Conservation (phyloP, 2,797 vertebrate species). For the Channa striata region DNA sequence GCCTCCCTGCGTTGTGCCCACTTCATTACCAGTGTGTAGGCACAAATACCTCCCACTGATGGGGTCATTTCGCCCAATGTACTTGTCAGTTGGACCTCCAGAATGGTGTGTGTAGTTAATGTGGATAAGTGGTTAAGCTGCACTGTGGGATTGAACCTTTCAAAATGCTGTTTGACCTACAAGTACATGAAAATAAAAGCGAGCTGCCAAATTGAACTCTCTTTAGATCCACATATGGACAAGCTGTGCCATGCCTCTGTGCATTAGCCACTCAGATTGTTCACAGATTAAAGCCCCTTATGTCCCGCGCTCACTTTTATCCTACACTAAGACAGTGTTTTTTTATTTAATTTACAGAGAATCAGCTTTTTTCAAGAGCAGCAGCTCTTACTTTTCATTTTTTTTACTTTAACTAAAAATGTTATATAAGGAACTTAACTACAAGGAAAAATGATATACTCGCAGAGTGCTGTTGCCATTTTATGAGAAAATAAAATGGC, state of each 20-base stretch:
- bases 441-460: constrained; percentile 34
- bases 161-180: constrained; percentile 42
- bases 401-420: constrained; percentile 46
- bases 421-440: constrained; percentile 54
- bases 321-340: constrained; percentile 38
- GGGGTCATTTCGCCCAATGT: constrained; percentile 20
- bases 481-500: constrained; percentile 52
- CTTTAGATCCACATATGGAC: constrained; percentile 41
- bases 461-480: constrained; percentile 25
- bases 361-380: constrained; percentile 59
- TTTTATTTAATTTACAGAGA: constrained; percentile 64
- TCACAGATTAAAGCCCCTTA: constrained; percentile 58
- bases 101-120: constrained; percentile 15
- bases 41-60: constrained; percentile 19
- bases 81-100: constrained; percentile 25
- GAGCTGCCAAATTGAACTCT: constrained; percentile 31
- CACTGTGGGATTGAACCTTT: constrained; percentile 45
- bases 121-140: constrained; percentile 54
- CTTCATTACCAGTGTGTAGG: constrained; percentile 11
- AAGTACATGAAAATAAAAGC: constrained; percentile 43
- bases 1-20: neutral
- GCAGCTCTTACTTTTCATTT: constrained; percentile 34
- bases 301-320: constrained; percentile 52
- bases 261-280: constrained; percentile 57
- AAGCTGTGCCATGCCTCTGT: constrained; percentile 30